Evolutionary conservation across 2,113 vertebrate genomes (phyloP).

Genomic region (Centropus unirufus): DNA sequence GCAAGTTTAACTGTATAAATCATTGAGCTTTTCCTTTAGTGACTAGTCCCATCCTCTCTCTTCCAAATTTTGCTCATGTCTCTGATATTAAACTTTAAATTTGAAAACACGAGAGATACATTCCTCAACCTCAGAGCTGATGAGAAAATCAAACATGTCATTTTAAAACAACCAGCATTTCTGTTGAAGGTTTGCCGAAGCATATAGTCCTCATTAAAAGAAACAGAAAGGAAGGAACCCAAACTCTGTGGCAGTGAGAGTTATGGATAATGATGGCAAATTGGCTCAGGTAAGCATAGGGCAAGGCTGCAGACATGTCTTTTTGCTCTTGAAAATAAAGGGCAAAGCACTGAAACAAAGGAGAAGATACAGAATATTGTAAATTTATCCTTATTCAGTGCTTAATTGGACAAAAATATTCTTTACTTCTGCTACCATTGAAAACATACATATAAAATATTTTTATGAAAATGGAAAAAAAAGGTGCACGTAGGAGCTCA

Average conservation of each 20-base stretch:
- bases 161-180: background rate
- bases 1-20: background rate
- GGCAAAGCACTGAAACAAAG: background rate
- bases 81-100: background rate
- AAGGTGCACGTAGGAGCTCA: background rate
- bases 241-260: background rate
- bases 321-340: background rate
- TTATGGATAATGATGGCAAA: background rate
- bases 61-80: background rate
- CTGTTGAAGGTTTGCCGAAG: background rate
- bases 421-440: background rate
- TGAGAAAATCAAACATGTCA: background rate
- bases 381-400: background rate
- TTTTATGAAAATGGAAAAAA: background rate
- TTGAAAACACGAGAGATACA: background rate
- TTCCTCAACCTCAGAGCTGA: background rate
- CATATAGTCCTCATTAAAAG: background rate
- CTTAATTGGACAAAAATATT: background rate
- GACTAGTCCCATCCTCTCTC: background rate
- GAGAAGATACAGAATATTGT: background rate
- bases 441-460: background rate
- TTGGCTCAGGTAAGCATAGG: background rate
- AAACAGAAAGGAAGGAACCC: background rate
- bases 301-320: background rate
- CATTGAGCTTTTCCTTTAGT: background rate